Base-by-base conservation (phyloP, 2,797 vertebrate species). In the Anguilla anguilla region DNA sequence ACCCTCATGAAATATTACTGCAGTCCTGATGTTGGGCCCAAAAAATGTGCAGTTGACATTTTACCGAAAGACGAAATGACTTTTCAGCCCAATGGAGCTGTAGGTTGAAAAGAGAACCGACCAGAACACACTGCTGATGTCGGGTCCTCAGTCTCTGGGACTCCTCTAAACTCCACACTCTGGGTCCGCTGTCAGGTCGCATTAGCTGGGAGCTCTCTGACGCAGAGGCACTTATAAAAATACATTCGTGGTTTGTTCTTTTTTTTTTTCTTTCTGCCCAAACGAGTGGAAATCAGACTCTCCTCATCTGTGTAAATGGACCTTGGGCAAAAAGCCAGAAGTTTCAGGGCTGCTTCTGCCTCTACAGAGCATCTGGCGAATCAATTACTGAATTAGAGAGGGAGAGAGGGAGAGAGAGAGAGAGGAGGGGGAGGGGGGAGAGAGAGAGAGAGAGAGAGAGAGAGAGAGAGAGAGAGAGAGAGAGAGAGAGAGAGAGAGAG, bases 331-430 rank as follows among this genome's bases (percentile, higher is more conserved):
- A 4, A 57, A 90, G 95, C 95, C 95, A 96, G 93, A 92, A 93
- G 92, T 93, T 67, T 91, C 94, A 94, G 94, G 95, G 94, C 94
- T 95, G 94, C 90, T 94, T 92, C 94, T 94, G 93, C 94, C 94
- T 94, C 93, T 94, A 93, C 91, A 91, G 93, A 95, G 95, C 95
- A 96, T 96, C 95, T 95, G 95, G 95, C 95, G 90, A 94, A 95
- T 96, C 94, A 96, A 95, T 96, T 95, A 96, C 95, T 96, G 96
- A 96, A 95, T 96, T 95, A 96, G 92, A 92, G 89, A 91, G 85
- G 28, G 83, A 90, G 55, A 69, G 91, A 84, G 88, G 19, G 84
- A 13, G 31, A 84, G 88, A 77, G 84, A 85, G 77, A 77, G 82
- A 51, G 67, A 25, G 72, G 17, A 74, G 87, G 84, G 88, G 83